Percentiles rank a stretch among this genome's conserved stretches.
These are phyloP conservation scores for Catharus bicknelli DNA, from an alignment of 2,113 vertebrate genomes.

Conservation along the genomic window DNA sequence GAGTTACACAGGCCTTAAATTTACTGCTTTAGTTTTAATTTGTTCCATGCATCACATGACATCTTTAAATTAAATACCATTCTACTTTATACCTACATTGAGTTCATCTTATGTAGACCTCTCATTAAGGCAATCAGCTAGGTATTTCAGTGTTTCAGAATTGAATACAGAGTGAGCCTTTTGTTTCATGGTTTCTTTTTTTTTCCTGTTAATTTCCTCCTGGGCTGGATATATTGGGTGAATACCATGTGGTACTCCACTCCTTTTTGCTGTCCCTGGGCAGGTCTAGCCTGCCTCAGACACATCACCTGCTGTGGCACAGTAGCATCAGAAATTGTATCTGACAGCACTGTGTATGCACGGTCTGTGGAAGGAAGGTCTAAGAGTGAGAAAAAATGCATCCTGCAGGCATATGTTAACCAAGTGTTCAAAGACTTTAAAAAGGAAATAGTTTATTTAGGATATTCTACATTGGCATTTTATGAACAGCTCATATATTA, in stretches of 20 bases:
- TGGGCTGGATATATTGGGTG: neutral
- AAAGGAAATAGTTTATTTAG: neutral
- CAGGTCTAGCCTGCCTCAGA: neutral
- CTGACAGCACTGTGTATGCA: neutral
- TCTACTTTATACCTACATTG: neutral
- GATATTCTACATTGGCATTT: neutral
- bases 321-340: accelerated
- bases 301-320: neutral
- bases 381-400: neutral
- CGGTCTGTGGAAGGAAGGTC: neutral
- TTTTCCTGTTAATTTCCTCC: neutral
- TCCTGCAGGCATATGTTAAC: neutral
- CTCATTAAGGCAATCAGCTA: neutral
- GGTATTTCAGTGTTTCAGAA: slow-evolving; percentile 7
- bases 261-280: neutral
- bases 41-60: neutral
- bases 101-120: neutral
- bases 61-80: neutral
- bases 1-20: neutral
- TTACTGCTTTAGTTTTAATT: neutral
- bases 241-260: neutral
- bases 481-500: neutral
- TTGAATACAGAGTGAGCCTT: neutral
- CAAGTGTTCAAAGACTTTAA: neutral
- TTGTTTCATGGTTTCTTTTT: slow-evolving; percentile 15